These are phyloP conservation scores for Sebastolobus alascanus DNA, from an alignment of 2,797 vertebrate species.

Conservation along the genomic window DNA sequence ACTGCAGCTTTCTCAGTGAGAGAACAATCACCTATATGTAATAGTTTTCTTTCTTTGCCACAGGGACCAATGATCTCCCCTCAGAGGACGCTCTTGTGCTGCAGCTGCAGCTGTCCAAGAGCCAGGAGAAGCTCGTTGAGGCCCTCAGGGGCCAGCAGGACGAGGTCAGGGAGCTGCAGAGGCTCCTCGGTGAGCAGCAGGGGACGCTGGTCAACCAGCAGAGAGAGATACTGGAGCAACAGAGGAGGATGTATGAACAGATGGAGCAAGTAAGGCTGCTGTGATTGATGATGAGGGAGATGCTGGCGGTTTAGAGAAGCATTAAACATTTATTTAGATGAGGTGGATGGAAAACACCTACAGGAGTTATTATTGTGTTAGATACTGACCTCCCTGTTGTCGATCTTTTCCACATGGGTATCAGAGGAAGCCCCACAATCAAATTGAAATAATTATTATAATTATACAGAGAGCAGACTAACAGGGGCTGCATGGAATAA, in stretches of 20 bases:
- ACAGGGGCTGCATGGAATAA: too few relatives aligned
- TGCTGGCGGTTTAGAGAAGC: not conserved
- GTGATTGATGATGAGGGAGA: conserved; percentile 8
- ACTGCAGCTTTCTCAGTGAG: not conserved
- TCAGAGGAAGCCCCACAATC: not conserved
- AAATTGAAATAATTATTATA: not conserved
- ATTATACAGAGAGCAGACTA: not conserved
- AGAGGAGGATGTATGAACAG: conserved; percentile 90
- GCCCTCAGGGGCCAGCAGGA: conserved; percentile 88
- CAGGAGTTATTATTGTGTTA: not conserved
- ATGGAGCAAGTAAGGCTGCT: conserved; percentile 85
- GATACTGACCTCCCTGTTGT: not conserved
- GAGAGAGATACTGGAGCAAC: conserved; percentile 89
- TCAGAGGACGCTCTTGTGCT: conserved; percentile 90
- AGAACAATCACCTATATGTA: not conserved
- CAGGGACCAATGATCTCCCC: conserved; percentile 90
- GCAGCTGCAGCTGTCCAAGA: conserved; percentile 89
- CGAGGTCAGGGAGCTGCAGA: conserved; percentile 87
- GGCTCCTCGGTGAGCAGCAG: conserved; percentile 89
- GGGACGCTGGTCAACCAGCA: conserved; percentile 87
- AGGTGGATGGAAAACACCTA: conserved; percentile 14
- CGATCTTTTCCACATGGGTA: not conserved
- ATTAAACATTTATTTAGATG: not conserved
- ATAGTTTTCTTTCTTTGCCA: conserved; percentile 17
- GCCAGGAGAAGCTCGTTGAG: conserved; percentile 90